Percentiles rank a stretch among this genome's conserved stretches.
phyloP scores from a whole-genome alignment of 1,140 invertebrate species.

The Drosophila obscura region DNA sequence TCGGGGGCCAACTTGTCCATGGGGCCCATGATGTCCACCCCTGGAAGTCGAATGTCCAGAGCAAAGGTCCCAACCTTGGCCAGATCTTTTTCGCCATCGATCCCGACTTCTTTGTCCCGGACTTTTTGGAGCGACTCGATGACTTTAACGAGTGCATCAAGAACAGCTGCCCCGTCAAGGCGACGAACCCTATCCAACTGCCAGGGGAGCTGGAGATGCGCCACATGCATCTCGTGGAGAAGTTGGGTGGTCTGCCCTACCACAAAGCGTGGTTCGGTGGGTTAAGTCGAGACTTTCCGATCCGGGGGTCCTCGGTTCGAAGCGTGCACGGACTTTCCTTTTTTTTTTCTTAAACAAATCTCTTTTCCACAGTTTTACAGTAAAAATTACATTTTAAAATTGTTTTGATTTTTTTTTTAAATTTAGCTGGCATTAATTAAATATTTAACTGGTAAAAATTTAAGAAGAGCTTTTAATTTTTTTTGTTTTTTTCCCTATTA shows the following conservation, averaged over 20 bases:
- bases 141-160: slow-evolving; percentile 39
- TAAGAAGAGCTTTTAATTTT: too few species aligned
- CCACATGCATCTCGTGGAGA: slow-evolving; percentile 48
- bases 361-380: too few species aligned
- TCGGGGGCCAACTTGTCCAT: slow-evolving; percentile 48
- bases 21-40: slow-evolving; percentile 24
- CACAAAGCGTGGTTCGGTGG: slow-evolving; percentile 9
- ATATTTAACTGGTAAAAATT: too few species aligned
- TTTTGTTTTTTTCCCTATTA: too few species aligned
- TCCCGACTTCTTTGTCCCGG: slow-evolving; percentile 40
- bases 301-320: too few species aligned
- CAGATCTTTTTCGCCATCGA: slow-evolving; percentile 50
- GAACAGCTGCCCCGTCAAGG: neutral
- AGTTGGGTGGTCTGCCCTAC: slow-evolving; percentile 35
- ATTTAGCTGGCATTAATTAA: too few species aligned
- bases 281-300: too few species aligned
- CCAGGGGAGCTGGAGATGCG: slow-evolving; percentile 41
- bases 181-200: slow-evolving; percentile 2
- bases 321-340: too few species aligned
- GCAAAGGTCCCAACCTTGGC: slow-evolving; percentile 33
- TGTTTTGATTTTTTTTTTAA: too few species aligned
- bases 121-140: slow-evolving; percentile 46
- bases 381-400: too few species aligned
- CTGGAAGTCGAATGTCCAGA: slow-evolving; percentile 5
- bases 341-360: too few species aligned